Percentiles rank a stretch among this genome's conserved stretches.
Evolutionary conservation across 2,888 invertebrate genomes (phyloP).

Genomic region (Atrina japonica): DNA sequence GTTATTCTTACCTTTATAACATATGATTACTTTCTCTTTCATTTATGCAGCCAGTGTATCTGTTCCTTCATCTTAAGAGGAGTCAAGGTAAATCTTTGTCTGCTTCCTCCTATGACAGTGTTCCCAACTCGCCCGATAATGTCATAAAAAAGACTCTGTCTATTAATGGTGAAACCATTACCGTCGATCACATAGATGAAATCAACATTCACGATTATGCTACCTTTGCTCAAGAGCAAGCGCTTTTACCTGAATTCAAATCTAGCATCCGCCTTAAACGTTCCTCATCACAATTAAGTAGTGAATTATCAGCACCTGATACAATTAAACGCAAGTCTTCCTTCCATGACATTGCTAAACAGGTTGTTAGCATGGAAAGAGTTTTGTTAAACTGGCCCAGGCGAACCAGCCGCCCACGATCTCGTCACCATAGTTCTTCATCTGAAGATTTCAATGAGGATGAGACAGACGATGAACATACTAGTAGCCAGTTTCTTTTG

Average conservation of each 20-base stretch:
- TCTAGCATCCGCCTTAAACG: constrained; percentile 51
- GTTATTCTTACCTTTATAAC: too few species aligned
- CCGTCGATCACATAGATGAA: constrained; percentile 56
- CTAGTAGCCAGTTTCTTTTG: constrained; percentile 10
- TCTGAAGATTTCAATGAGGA: constrained; percentile 67
- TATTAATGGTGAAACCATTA: constrained; percentile 76
- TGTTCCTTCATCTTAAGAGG: constrained; percentile 73
- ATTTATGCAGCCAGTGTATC: constrained; percentile 75
- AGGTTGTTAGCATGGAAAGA: constrained; percentile 67
- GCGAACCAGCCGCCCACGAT: constrained; percentile 44
- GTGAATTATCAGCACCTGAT: neutral
- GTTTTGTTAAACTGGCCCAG: constrained; percentile 72
- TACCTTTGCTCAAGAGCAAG: constrained; percentile 74
- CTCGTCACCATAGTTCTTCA: constrained; percentile 73
- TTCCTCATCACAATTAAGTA: neutral
- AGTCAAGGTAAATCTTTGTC: constrained; percentile 73
- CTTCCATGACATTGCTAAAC: constrained; percentile 71
- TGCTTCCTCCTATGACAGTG: constrained; percentile 7
- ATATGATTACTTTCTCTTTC: too few species aligned
- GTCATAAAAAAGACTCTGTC: constrained; percentile 64
- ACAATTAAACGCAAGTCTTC: constrained; percentile 53
- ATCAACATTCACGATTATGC: constrained; percentile 79
- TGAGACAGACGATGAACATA: constrained; percentile 36
- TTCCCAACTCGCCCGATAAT: constrained; percentile 28
- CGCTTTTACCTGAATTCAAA: constrained; percentile 69